Evolutionary conservation across 2,888 invertebrate genomes (phyloP).

Genomic region (Andrena trimmerana): DNA sequence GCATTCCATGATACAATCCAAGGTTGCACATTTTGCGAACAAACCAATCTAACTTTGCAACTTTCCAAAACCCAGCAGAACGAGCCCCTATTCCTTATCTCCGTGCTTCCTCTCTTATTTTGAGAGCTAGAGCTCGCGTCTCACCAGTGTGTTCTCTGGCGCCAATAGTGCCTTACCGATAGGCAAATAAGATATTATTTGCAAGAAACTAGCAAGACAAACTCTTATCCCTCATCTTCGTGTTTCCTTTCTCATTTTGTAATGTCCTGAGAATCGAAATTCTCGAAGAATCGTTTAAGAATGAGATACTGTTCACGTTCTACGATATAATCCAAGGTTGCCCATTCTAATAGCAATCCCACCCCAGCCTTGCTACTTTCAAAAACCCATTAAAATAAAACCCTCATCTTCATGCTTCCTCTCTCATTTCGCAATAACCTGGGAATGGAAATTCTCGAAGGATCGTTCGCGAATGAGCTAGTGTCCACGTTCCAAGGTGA

Average conservation of each 20-base stretch:
- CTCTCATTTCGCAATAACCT: neutral
- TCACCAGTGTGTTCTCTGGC: neutral
- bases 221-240: neutral
- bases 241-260: neutral
- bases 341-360: too few relatives aligned
- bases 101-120: neutral
- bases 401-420: neutral
- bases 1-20: neutral
- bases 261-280: conserved; percentile 7
- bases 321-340: neutral
- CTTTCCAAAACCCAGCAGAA: neutral
- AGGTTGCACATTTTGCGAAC: too few relatives aligned
- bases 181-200: neutral
- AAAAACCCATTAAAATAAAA: neutral
- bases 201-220: neutral
- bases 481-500: neutral
- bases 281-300: neutral
- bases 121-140: neutral
- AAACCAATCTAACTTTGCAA: too few relatives aligned
- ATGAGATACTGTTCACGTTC: neutral
- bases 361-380: neutral
- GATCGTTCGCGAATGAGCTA: neutral
- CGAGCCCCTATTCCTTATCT: neutral
- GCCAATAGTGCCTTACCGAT: neutral
- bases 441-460: neutral